Evolutionary conservation across 2,888 invertebrate genomes (phyloP).

Genomic region (Cordilura impudica): DNA sequence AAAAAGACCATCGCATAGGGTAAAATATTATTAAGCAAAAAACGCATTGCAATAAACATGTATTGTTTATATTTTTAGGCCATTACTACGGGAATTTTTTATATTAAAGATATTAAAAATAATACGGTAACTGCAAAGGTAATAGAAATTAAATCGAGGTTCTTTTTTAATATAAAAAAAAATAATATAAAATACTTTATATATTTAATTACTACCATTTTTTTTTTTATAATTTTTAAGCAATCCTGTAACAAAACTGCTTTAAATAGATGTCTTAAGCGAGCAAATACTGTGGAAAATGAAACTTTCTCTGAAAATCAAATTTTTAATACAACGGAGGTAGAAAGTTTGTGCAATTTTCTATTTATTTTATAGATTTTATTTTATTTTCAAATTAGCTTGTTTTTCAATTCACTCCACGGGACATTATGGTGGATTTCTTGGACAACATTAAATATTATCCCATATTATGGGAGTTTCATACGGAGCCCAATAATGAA

Average conservation of each 20-base stretch:
- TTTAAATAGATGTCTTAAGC: slow-evolving; percentile 23
- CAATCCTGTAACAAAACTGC: background rate
- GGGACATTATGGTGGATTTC: slow-evolving; percentile 26
- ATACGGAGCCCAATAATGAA: slow-evolving; percentile 26
- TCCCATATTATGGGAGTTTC: slow-evolving; percentile 49
- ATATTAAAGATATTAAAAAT: background rate
- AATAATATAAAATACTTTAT: no score
- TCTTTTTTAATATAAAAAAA: no score
- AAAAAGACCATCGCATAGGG: no score
- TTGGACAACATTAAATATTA: slow-evolving; percentile 34
- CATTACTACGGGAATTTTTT: background rate
- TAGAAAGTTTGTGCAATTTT: slow-evolving; percentile 4
- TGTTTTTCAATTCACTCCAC: slow-evolving; percentile 37
- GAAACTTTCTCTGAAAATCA: background rate
- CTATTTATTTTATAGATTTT: background rate
- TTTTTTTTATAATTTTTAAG: slow-evolving; percentile 13
- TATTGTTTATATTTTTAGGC: slow-evolving; percentile 6
- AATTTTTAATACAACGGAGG: slow-evolving; percentile 19
- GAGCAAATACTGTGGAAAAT: background rate
- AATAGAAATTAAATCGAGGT: slow-evolving; percentile 3
- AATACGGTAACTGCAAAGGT: background rate
- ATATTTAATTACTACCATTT: background rate
- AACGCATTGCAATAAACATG: no score
- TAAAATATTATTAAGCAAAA: no score
- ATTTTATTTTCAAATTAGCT: slow-evolving; percentile 6